phyloP scores from a whole-genome alignment of 2,888 invertebrate genomes.

The Entomobrya proxima region DNA sequence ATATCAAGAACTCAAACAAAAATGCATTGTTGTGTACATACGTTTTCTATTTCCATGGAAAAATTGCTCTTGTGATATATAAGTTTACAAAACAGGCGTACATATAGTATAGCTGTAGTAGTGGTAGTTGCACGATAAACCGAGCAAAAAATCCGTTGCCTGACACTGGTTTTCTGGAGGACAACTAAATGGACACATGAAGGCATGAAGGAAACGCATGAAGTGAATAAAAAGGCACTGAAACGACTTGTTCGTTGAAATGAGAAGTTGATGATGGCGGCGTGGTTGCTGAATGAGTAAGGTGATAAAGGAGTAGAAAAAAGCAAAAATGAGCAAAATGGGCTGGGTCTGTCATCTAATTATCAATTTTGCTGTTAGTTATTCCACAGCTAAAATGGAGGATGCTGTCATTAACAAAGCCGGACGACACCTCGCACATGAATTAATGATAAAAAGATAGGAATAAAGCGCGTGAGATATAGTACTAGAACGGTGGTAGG shows the following conservation, averaged over 20 bases:
- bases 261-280: slow-evolving; percentile 15
- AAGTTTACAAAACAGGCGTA: too few species aligned
- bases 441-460: slow-evolving; percentile 54
- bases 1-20: too few species aligned
- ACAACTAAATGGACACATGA: not conserved
- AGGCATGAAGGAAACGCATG: not conserved
- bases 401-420: slow-evolving; percentile 67
- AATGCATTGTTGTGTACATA: not conserved
- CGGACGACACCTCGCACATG: slow-evolving; percentile 65
- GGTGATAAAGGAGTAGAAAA: slow-evolving; percentile 50
- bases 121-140: not conserved
- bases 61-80: too few species aligned
- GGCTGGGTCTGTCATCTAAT: slow-evolving; percentile 68
- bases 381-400: slow-evolving; percentile 59
- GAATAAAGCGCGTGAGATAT: slow-evolving; percentile 26
- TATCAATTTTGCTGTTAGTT: slow-evolving; percentile 68
- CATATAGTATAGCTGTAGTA: not conserved
- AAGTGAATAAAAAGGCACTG: slow-evolving; percentile 23
- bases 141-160: not conserved
- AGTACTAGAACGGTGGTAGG: slow-evolving; percentile 7
- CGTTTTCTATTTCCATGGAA: not conserved
- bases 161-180: slow-evolving; percentile 4
- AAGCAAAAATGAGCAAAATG: slow-evolving; percentile 55
- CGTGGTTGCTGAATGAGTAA: slow-evolving; percentile 23
- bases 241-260: slow-evolving; percentile 26